A percentile compares a stretch with the other conserved stretches of the same genome.
These are phyloP conservation scores for Thymelicus lineola DNA, from an alignment of 2,888 invertebrate species.

Conservation along the genomic window DNA sequence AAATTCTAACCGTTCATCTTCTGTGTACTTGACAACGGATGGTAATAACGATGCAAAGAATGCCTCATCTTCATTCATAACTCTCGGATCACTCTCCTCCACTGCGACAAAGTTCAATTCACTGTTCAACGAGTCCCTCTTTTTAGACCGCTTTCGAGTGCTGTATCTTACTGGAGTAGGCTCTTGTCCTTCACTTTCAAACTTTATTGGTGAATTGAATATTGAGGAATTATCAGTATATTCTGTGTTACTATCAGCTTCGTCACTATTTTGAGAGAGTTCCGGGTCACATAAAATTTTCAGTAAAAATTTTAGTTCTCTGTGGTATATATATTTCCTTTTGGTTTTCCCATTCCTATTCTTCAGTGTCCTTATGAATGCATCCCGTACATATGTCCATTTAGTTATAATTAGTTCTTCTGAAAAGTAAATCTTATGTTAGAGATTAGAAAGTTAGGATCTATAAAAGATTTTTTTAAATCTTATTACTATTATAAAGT, in stretches of 20 bases:
- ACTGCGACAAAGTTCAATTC: conserved; percentile 62
- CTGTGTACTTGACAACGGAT: conserved; percentile 70
- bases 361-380: conserved; percentile 70
- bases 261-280: conserved; percentile 7
- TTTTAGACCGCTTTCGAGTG: conserved; percentile 51
- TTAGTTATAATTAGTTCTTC: conserved; percentile 68
- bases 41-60: conserved; percentile 78
- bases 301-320: conserved; percentile 66
- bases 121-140: conserved; percentile 44
- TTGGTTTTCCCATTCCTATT: conserved; percentile 61
- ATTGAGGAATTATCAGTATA: conserved; percentile 41
- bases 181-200: conserved; percentile 41
- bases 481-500: too few species aligned
- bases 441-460: too few species aligned
- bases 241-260: conserved; percentile 44
- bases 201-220: conserved; percentile 42
- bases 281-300: conserved; percentile 50
- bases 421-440: conserved; percentile 48
- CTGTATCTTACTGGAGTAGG: conserved; percentile 31
- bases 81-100: conserved; percentile 62
- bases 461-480: too few species aligned
- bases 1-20: conserved; percentile 74
- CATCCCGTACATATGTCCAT: conserved; percentile 77
- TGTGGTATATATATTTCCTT: conserved; percentile 64
- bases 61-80: conserved; percentile 81